Evolutionary conservation across 2,888 invertebrate species (phyloP).

Genomic region (Artemia sp.): DNA sequence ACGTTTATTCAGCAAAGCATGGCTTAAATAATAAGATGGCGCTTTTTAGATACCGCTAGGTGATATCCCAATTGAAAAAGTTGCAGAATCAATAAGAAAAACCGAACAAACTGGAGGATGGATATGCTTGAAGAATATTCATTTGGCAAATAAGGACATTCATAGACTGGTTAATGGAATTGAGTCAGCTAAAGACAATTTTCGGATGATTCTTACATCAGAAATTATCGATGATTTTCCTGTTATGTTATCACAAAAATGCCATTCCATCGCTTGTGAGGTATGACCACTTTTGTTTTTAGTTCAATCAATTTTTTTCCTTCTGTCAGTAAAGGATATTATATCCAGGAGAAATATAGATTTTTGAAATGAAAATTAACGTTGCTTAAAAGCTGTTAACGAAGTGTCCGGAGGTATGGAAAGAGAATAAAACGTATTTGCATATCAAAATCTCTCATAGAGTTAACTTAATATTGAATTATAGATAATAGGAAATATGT

Average conservation of each 20-base stretch:
- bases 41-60: constrained; percentile 51
- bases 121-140: constrained; percentile 64
- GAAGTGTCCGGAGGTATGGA: no score
- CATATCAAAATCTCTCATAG: no score
- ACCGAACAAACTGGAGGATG: constrained; percentile 48
- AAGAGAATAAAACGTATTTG: no score
- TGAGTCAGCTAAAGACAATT: not conserved
- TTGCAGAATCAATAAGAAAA: constrained; percentile 41
- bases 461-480: no score
- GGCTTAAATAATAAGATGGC: no score
- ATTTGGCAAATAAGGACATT: constrained; percentile 37
- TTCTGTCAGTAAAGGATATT: not conserved
- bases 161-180: not conserved
- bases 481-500: no score
- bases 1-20: no score
- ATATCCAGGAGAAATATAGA: no score
- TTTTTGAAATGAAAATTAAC: no score
- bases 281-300: not conserved
- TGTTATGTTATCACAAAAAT: not conserved
- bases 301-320: not conserved
- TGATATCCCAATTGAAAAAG: constrained; percentile 52
- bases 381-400: no score
- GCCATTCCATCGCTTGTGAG: constrained; percentile 12
- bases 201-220: not conserved
- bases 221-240: not conserved